Conservation (phyloP, 2,888 invertebrate species). For the Prenolepis imparis region DNA sequence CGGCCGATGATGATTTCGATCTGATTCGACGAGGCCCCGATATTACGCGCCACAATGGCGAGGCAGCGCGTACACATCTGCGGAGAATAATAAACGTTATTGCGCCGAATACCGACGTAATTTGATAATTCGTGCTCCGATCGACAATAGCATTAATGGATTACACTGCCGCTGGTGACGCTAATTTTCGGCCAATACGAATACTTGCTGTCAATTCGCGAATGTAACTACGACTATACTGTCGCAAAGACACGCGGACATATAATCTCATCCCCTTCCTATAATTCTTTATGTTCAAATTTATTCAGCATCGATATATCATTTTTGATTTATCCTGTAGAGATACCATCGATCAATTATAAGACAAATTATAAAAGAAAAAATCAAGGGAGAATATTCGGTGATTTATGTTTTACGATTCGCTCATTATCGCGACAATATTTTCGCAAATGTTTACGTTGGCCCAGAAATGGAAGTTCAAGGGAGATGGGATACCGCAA, state of each 20-base stretch:
- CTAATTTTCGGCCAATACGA: constrained; percentile 54
- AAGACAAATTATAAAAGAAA: constrained; percentile 2
- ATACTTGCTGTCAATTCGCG: constrained; percentile 21
- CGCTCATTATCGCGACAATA: constrained; percentile 30
- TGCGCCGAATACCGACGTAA: constrained; percentile 63
- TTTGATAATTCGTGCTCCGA: constrained; percentile 68
- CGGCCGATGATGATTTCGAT: constrained; percentile 60
- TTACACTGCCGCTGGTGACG: constrained; percentile 59
- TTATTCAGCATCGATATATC: neutral
- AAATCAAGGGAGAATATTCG: neutral
- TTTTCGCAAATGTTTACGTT: constrained; percentile 43
- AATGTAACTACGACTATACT: neutral
- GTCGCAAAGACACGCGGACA: neutral
- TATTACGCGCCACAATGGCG: constrained; percentile 45
- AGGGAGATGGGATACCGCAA: constrained; percentile 29
- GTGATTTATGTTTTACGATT: neutral
- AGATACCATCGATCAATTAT: neutral
- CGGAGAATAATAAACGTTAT: constrained; percentile 70
- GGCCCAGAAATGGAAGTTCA: constrained; percentile 19
- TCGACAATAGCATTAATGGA: constrained; percentile 71
- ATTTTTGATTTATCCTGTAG: neutral
- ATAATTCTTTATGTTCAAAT: neutral
- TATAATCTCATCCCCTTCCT: no score
- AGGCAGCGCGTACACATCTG: constrained; percentile 45
- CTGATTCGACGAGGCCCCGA: constrained; percentile 24